Evolutionary conservation across 2,888 invertebrate species (phyloP).

Genomic region (Deilephila porcellus): DNA sequence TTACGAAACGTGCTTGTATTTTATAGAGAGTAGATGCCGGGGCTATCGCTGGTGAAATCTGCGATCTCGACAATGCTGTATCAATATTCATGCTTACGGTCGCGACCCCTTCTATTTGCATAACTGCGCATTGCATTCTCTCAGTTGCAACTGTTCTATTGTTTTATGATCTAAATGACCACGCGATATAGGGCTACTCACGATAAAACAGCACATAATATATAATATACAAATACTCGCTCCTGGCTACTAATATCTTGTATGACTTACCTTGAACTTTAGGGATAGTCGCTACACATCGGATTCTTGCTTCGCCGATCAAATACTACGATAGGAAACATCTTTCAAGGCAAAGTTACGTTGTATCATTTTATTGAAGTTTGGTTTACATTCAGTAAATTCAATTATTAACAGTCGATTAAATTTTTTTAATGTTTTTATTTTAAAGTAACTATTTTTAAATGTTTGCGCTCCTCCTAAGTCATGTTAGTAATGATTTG

Average conservation of each 20-base stretch:
- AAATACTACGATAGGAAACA: constrained; percentile 17
- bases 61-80: constrained; percentile 81
- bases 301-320: constrained; percentile 4
- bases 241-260: neutral
- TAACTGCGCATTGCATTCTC: constrained; percentile 81
- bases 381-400: constrained; percentile 16
- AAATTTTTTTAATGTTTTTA: constrained; percentile 13
- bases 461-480: constrained; percentile 45
- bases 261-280: constrained; percentile 22
- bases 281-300: constrained; percentile 11
- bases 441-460: constrained; percentile 41
- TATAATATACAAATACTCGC: constrained; percentile 14
- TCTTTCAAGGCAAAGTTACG: constrained; percentile 36
- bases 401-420: constrained; percentile 31
- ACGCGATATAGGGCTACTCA: constrained; percentile 78
- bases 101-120: constrained; percentile 82
- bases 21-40: constrained; percentile 65
- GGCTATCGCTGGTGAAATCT: constrained; percentile 75
- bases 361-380: constrained; percentile 19
- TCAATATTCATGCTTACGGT: constrained; percentile 84
- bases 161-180: constrained; percentile 85
- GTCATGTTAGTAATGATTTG: constrained; percentile 38
- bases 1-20: constrained; percentile 71
- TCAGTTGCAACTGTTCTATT: constrained; percentile 81
- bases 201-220: constrained; percentile 71